Percentiles rank a stretch among this genome's conserved stretches.
Conservation (phyloP, 2,797 vertebrate genomes). For the Lepus oiostolus region DNA sequence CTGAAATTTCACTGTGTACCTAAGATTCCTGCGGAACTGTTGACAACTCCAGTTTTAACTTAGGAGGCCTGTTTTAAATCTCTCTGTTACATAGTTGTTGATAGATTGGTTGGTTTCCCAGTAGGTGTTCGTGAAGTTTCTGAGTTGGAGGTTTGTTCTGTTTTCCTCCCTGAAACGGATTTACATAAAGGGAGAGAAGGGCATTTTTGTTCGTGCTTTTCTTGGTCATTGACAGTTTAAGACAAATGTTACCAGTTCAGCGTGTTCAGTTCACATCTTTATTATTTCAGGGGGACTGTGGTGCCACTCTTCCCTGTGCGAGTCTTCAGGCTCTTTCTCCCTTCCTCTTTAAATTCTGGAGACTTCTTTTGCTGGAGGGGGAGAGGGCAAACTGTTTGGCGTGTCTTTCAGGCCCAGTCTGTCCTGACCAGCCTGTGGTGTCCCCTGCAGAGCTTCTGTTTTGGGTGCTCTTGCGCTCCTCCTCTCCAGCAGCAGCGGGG, state of each 20-base stretch:
- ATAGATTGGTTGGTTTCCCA: neutral
- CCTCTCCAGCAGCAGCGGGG: neutral
- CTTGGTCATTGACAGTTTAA: constrained; percentile 51
- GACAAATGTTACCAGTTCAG: neutral
- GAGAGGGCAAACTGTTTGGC: neutral
- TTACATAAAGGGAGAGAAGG: neutral
- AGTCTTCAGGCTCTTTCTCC: neutral
- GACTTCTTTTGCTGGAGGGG: neutral
- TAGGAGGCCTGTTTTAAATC: neutral
- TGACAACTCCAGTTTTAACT: neutral
- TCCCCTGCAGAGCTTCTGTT: neutral
- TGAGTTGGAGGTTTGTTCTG: neutral
- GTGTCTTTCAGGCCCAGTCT: neutral
- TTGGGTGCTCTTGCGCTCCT: constrained; percentile 11
- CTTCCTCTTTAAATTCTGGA: neutral
- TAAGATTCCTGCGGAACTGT: neutral
- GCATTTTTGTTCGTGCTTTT: neutral
- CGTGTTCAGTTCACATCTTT: neutral
- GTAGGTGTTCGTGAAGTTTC: constrained; percentile 42
- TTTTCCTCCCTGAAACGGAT: constrained; percentile 25
- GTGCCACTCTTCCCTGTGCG: neutral
- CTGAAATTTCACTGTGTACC: neutral
- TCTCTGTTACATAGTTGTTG: constrained; percentile 19
- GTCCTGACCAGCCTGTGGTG: neutral
- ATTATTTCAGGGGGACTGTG: neutral